phyloP scores from a whole-genome alignment of 2,888 invertebrate species.

The Candidula unifasciata region DNA sequence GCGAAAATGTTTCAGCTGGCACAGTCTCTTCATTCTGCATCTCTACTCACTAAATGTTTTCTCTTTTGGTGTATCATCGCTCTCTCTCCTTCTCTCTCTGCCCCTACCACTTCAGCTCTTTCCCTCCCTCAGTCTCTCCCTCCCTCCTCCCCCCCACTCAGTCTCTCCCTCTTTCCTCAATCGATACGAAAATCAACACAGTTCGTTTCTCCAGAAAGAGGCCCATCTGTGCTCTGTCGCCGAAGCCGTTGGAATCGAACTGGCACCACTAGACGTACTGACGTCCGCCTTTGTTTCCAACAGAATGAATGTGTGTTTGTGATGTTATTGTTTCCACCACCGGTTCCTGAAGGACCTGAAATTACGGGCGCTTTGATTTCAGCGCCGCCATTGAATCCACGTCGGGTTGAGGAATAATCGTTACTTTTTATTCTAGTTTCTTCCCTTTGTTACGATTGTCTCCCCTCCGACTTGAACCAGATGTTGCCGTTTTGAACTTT shows the following conservation, averaged over 20 bases:
- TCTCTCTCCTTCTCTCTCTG: too few species aligned
- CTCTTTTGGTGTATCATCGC: too few species aligned
- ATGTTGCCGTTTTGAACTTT: conserved; percentile 13
- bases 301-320: conserved; percentile 12
- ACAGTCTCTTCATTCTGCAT: too few species aligned
- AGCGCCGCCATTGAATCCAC: background rate
- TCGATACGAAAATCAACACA: background rate
- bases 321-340: conserved; percentile 6
- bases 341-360: background rate
- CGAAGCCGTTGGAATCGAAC: conserved; percentile 22
- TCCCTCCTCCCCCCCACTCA: background rate
- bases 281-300: conserved; percentile 7
- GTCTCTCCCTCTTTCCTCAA: background rate
- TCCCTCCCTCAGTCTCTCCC: background rate
- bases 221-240: conserved; percentile 35
- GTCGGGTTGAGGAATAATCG: background rate
- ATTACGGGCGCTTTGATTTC: conserved; percentile 28
- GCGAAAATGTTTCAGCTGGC: too few species aligned
- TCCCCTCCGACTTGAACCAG: conserved; percentile 17
- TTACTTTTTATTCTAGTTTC: conserved; percentile 31
- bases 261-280: background rate
- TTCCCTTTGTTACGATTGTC: conserved; percentile 34
- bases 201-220: background rate
- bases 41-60: too few species aligned
- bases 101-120: background rate